These are phyloP conservation scores for Tipula lateralis DNA, from an alignment of 2,888 invertebrate genomes.

Conservation along the genomic window DNA sequence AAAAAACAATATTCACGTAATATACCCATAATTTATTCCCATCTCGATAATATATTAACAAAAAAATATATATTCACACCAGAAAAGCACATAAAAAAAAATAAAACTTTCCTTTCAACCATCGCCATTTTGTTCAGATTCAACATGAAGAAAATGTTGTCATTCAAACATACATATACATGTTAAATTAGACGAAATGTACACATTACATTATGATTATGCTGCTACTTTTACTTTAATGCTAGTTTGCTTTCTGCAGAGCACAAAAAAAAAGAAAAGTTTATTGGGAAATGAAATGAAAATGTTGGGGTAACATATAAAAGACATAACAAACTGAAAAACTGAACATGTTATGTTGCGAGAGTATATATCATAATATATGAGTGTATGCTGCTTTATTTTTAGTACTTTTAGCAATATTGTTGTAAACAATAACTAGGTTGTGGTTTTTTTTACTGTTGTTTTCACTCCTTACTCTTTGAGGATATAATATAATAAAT, in stretches of 20 bases:
- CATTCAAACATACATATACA: neutral
- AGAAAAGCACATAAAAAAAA: neutral
- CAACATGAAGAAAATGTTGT: neutral
- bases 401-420: neutral
- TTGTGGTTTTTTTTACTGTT: neutral
- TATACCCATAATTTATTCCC: neutral
- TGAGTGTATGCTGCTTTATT: neutral
- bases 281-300: slow-evolving; percentile 19
- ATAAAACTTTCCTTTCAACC: neutral
- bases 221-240: slow-evolving; percentile 24
- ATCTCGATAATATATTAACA: neutral
- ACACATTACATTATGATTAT: slow-evolving; percentile 19
- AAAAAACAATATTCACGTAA: neutral
- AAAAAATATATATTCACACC: neutral
- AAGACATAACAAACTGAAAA: neutral
- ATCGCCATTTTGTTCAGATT: slow-evolving; percentile 2
- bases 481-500: neutral
- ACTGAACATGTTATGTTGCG: neutral
- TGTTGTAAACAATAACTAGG: slow-evolving; percentile 14
- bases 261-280: neutral
- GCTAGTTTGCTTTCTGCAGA: slow-evolving; percentile 19
- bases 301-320: slow-evolving; percentile 7
- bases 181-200: slow-evolving; percentile 1
- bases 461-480: neutral
- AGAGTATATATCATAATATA: neutral